Evolutionary conservation across 2,113 vertebrate species (phyloP).

Genomic region (Esox niger): DNA sequence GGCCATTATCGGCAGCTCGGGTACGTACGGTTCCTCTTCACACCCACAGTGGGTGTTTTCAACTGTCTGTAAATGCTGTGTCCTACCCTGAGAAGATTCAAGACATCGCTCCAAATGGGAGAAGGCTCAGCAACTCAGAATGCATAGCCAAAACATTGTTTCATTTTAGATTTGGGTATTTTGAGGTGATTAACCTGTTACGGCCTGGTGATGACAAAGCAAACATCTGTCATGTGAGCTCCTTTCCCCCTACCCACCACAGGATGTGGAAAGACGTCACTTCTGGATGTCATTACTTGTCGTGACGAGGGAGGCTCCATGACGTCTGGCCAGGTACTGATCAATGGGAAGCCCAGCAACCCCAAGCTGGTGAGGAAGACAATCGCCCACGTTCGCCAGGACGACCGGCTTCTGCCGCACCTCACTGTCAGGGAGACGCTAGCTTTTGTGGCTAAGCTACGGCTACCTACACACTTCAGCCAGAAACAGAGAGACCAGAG

Average conservation of each 20-base stretch:
- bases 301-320: constrained; percentile 80
- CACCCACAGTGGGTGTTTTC: background rate
- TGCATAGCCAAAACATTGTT: no score
- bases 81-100: no score
- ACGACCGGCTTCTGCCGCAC: constrained; percentile 90
- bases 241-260: background rate
- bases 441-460: constrained; percentile 84
- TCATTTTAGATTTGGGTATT: no score
- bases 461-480: constrained; percentile 85
- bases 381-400: constrained; percentile 88
- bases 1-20: constrained; percentile 91
- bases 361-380: constrained; percentile 83
- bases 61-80: background rate
- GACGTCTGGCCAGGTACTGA: constrained; percentile 79
- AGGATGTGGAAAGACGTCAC: constrained; percentile 88
- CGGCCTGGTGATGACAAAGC: no score
- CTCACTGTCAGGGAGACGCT: constrained; percentile 91
- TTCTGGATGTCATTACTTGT: constrained; percentile 91
- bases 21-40: constrained; percentile 64
- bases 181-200: no score
- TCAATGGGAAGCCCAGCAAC: constrained; percentile 81
- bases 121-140: no score
- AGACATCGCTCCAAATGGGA: no score
- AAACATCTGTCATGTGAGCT: no score
- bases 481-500: constrained; percentile 85